Percentiles rank a stretch among this genome's conserved stretches.
Evolutionary conservation across 2,797 vertebrate species (phyloP).

Genomic region (Onychomys leucogaster): DNA sequence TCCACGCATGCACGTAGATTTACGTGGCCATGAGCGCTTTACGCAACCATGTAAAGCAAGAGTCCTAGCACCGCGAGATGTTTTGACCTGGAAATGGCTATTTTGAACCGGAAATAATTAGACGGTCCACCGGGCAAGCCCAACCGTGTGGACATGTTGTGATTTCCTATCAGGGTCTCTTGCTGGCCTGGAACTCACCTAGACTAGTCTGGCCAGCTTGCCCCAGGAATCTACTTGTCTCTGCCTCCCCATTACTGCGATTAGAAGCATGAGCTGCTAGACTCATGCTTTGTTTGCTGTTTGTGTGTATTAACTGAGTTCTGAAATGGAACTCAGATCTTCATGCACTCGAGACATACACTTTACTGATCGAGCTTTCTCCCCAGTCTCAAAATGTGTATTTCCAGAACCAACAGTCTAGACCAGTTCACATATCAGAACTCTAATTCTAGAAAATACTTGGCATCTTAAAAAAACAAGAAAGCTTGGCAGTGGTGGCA

Average conservation of each 20-base stretch:
- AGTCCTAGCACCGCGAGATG: no score
- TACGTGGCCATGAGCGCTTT: no score
- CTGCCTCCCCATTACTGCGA: background rate
- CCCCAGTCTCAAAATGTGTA: background rate
- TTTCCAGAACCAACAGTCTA: slow-evolving; percentile 36
- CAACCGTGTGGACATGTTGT: no score
- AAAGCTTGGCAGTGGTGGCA: background rate
- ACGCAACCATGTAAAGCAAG: no score
- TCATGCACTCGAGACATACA: background rate
- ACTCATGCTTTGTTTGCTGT: background rate
- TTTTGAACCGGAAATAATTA: no score
- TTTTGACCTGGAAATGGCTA: no score
- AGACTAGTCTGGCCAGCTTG: background rate
- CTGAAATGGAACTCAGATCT: background rate
- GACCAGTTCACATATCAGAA: slow-evolving; percentile 32
- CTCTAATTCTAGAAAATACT: slow-evolving; percentile 35
- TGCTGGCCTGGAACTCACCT: background rate
- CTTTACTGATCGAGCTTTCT: background rate
- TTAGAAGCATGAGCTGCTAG: background rate
- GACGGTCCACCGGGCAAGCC: no score
- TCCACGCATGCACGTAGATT: no score
- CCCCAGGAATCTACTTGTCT: background rate
- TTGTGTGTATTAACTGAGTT: background rate
- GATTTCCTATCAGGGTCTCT: background rate
- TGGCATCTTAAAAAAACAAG: background rate